phyloP scores from a whole-genome alignment of 2,888 invertebrate genomes.

The Cephus nigrinus region DNA sequence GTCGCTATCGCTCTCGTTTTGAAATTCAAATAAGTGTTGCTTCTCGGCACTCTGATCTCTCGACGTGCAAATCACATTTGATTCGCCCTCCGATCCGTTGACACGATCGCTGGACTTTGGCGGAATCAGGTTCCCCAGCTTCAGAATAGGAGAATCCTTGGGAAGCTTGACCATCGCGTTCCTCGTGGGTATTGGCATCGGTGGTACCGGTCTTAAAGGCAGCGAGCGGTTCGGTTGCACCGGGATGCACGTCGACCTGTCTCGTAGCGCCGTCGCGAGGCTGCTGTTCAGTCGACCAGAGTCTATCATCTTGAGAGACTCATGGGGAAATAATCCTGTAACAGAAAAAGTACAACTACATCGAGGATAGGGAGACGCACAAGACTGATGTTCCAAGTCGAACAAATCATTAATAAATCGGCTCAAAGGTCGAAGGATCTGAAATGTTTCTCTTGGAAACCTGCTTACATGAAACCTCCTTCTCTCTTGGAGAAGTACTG shows the following conservation, averaged over 20 bases:
- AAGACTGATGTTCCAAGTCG: background rate
- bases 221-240: slow-evolving; percentile 57
- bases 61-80: background rate
- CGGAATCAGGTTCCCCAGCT: background rate
- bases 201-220: slow-evolving; percentile 56
- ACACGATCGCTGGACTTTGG: background rate
- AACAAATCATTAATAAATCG: background rate
- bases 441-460: background rate
- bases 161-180: slow-evolving; percentile 4
- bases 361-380: background rate
- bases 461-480: background rate
- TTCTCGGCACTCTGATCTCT: background rate
- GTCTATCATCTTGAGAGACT: slow-evolving; percentile 5
- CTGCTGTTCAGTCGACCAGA: slow-evolving; percentile 24
- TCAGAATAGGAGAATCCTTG: slow-evolving; percentile 6
- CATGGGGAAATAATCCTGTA: background rate
- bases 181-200: slow-evolving; percentile 30
- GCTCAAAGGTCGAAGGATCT: background rate
- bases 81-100: background rate
- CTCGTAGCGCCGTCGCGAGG: slow-evolving; percentile 46
- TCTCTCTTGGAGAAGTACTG: background rate
- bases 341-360: background rate
- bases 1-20: background rate
- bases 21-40: background rate
- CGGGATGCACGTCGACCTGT: slow-evolving; percentile 50